These are phyloP conservation scores for Clarias platycephalus DNA, from an alignment of 2,797 vertebrate species.

Conservation along the genomic window DNA sequence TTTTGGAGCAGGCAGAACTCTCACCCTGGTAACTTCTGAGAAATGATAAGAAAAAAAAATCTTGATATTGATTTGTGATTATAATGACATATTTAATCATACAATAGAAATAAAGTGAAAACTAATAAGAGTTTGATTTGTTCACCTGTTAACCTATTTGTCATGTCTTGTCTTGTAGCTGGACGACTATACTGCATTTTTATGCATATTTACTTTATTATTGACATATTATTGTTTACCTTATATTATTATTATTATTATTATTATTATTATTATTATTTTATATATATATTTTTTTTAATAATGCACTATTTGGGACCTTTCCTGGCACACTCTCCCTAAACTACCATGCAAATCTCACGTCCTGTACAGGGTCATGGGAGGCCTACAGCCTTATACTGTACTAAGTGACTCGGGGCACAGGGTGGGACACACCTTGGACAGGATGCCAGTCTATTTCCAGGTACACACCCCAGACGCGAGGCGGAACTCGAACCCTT, in stretches of 20 bases:
- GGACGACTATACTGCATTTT: not conserved
- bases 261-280: no score
- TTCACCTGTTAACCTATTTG: not conserved
- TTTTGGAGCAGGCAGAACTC: conserved; percentile 70
- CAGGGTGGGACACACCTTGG: no score
- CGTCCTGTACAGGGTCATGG: not conserved
- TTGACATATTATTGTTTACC: no score
- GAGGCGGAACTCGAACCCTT: no score
- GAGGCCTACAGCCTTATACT: no score
- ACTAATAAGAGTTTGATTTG: not conserved
- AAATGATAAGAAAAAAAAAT: not conserved
- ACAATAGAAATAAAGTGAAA: not conserved
- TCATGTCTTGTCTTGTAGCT: not conserved
- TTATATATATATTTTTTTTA: not conserved
- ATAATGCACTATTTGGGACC: not conserved
- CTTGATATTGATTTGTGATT: not conserved
- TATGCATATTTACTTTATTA: not conserved
- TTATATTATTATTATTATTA: not conserved
- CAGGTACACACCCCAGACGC: no score
- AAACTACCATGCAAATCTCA: not conserved
- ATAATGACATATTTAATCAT: not conserved
- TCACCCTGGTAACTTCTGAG: conserved; percentile 62
- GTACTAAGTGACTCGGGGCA: no score
- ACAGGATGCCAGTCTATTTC: no score
- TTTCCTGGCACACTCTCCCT: not conserved